Percentiles rank a stretch among this genome's conserved stretches.
These are phyloP conservation scores for Medauroidea extradentata DNA, from an alignment of 1,140 invertebrate genomes.

Conservation along the genomic window DNA sequence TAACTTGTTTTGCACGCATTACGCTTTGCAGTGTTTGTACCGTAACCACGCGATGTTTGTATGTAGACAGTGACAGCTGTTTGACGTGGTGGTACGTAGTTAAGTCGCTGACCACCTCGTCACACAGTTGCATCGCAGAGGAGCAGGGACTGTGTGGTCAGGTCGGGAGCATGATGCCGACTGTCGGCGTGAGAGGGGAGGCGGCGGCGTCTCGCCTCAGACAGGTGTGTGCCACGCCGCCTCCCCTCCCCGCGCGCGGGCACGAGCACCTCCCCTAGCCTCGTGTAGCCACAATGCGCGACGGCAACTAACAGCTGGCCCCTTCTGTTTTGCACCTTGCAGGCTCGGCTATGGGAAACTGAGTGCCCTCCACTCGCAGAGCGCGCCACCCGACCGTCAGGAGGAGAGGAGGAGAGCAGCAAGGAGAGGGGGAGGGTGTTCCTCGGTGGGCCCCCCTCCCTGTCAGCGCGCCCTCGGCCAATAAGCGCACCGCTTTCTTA, in stretches of 20 bases:
- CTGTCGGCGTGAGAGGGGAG: not conserved
- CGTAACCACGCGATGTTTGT: no score
- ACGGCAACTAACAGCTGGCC: no score
- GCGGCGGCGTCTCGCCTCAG: not conserved
- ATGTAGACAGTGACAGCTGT: no score
- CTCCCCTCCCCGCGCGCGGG: not conserved
- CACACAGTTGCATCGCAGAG: no score
- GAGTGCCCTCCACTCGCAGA: not conserved
- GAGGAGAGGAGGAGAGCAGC: not conserved
- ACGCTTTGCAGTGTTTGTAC: no score
- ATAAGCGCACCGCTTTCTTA: conserved; percentile 65
- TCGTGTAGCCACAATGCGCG: no score
- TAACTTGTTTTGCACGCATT: no score
- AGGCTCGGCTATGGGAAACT: conserved; percentile 21
- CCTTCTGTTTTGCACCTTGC: conserved; percentile 17
- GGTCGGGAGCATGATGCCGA: no score
- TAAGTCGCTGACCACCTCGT: no score
- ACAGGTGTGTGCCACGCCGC: not conserved
- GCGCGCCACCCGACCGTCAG: not conserved
- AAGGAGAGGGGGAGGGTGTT: not conserved
- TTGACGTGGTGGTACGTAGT: no score
- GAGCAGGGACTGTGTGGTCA: no score
- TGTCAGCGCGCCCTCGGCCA: conserved; percentile 45
- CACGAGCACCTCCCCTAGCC: no score
- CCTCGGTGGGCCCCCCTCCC: not conserved